phyloP scores from a whole-genome alignment of 1,140 invertebrate species.

The Phymastichus coffea region DNA sequence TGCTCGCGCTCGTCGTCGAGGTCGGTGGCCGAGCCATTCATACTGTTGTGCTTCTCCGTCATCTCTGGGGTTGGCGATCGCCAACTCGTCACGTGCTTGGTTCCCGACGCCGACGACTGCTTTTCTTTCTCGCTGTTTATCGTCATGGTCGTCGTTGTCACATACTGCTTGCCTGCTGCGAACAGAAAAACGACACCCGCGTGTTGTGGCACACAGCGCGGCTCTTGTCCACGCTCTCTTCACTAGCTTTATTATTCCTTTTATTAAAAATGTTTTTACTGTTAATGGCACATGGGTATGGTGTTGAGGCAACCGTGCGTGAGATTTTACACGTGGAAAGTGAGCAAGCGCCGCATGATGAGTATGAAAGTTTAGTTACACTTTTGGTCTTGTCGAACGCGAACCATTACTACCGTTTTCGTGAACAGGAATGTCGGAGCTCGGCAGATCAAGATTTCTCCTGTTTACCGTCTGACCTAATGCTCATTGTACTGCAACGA shows the following conservation, averaged over 20 bases:
- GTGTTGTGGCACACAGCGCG: slow-evolving; percentile 11
- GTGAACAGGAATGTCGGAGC: no score
- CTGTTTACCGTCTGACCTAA: no score
- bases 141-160: slow-evolving; percentile 23
- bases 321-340: no score
- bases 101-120: slow-evolving; percentile 4
- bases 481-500: no score
- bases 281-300: background rate
- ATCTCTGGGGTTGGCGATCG: background rate
- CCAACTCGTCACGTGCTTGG: slow-evolving; percentile 2
- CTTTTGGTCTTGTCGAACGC: no score
- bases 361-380: no score
- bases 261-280: background rate
- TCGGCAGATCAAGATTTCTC: no score
- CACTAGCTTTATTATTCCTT: slow-evolving; percentile 35
- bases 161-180: slow-evolving; percentile 23
- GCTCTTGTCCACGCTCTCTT: slow-evolving; percentile 29
- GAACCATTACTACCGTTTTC: no score
- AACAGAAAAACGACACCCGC: slow-evolving; percentile 18
- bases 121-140: slow-evolving; percentile 30
- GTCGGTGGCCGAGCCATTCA: background rate
- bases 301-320: no score
- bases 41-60: slow-evolving; percentile 15
- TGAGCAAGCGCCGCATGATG: no score
- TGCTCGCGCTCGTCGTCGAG: slow-evolving; percentile 27